Evolutionary conservation across 23 tunicate genomes (phyloP).

Genomic region (Halocynthia roretzi): DNA sequence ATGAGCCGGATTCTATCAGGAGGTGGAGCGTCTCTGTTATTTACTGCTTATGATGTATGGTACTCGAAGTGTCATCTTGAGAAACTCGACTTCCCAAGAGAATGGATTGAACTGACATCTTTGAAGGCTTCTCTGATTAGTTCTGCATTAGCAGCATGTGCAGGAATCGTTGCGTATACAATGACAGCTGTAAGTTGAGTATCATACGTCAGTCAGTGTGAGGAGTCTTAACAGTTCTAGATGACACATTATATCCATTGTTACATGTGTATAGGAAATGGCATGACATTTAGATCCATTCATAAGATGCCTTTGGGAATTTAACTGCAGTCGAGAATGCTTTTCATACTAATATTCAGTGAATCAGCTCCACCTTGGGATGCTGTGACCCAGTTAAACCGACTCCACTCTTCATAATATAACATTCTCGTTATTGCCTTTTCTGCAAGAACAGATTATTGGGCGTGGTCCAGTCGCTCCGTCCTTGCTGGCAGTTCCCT

Average conservation of each 20-base stretch:
- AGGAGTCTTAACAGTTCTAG: too few species aligned
- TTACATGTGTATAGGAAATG: too few species aligned
- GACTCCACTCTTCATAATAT: neutral
- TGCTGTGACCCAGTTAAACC: too few species aligned
- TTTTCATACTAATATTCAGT: too few species aligned
- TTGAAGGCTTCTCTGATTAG: conserved; percentile 51
- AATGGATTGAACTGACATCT: conserved; percentile 73
- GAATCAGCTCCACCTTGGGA: too few species aligned
- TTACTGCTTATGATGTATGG: conserved; percentile 82
- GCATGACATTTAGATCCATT: too few species aligned
- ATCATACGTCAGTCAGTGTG: too few species aligned
- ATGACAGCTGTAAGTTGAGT: conserved; percentile 42
- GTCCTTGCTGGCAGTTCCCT: conserved; percentile 61
- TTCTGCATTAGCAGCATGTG: conserved; percentile 60
- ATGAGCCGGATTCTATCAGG: conserved; percentile 69
- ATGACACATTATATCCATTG: too few species aligned
- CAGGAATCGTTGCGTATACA: conserved; percentile 79
- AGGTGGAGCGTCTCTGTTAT: conserved; percentile 52
- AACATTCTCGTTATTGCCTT: neutral
- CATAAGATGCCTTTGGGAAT: too few species aligned
- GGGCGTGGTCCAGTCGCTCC: conserved; percentile 84
- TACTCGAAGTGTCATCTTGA: conserved; percentile 46
- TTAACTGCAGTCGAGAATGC: too few species aligned
- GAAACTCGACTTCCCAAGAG: conserved; percentile 76
- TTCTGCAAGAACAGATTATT: conserved; percentile 3